Base-by-base conservation (phyloP, 1,140 invertebrate genomes). In the Brachionus calyciflorus region DNA sequence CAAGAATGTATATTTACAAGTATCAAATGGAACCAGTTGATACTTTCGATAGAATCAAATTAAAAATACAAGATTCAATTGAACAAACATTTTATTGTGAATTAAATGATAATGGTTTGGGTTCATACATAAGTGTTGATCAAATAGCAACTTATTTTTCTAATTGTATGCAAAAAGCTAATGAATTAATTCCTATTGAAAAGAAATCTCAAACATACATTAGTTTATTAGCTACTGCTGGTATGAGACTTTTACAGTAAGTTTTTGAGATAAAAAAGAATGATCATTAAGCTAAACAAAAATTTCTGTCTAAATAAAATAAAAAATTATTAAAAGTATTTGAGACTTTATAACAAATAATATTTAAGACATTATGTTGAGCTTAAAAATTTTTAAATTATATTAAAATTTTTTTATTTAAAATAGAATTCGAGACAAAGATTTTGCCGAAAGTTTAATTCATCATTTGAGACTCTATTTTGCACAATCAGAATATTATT, bases 181-280 rank as follows among this genome's bases (percentile, higher is more conserved):
- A 37, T 19, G 37, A 17, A 1, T 60, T 19, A 14, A 80, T 85
- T 73, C 82, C 82, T 2, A 26, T 46, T 3, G 76, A 80, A 10
- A 78, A 77, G 28, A 21, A 48, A 51, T 12, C 17, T 10, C 33
- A 48, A n/a, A 80, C 81, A n/a, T 78, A 78, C 41, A 70, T 86
- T 10, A 84, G 82, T 60, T 80, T 86, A 76, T 83, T 81, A 9
- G 85, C 85, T 1, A 86, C 85, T 6, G 85, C 83, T 68, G 85
- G 85, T 41, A 81, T 86, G 81, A 73, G 85, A 57, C 69, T 86
- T 21, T 68, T 86, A 7, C 80, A 82, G 84, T 85, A 80, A 79
- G 77, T n/a, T 0, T n/a, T n/a, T n/a, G n/a, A 69, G 14, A 44
- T 78, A 82, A 17, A 77, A 10, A 48, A 53, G 44, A 17, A n/a